Conservation (phyloP, 1,140 invertebrate genomes). For the Euura lappo region DNA sequence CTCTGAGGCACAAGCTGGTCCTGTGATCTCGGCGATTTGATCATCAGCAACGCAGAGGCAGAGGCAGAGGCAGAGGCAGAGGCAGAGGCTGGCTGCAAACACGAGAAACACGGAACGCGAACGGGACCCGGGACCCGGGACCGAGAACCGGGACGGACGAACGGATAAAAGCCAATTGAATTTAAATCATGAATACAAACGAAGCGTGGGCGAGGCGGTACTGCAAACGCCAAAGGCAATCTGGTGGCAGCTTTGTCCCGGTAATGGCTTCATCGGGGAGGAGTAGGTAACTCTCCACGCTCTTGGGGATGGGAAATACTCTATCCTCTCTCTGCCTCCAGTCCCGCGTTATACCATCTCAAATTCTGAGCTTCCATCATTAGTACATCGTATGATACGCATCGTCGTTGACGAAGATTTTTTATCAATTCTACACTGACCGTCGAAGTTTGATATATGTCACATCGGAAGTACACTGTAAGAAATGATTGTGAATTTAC, state of each 20-base stretch:
- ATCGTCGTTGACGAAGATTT: too few relatives aligned
- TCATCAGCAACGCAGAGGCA: slow-evolving; percentile 47
- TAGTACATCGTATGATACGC: background rate
- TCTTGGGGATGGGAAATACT: background rate
- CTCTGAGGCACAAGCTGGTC: slow-evolving; percentile 23
- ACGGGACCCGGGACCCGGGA: background rate
- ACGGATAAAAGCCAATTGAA: slow-evolving; percentile 61
- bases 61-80: slow-evolving; percentile 27
- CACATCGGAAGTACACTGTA: too few relatives aligned
- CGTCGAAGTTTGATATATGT: too few relatives aligned
- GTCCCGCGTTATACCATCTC: background rate
- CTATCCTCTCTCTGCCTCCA: background rate
- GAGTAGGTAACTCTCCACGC: background rate
- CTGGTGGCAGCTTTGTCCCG: slow-evolving; percentile 49
- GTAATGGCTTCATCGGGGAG: slow-evolving; percentile 52
- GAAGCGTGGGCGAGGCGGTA: slow-evolving; percentile 7
- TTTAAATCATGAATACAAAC: slow-evolving; percentile 61
- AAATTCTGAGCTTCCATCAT: background rate
- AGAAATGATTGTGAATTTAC: too few relatives aligned
- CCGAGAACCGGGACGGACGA: slow-evolving; percentile 36
- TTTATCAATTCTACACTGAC: too few relatives aligned
- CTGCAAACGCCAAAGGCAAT: slow-evolving; percentile 3
- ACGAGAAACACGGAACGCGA: background rate
- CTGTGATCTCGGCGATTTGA: slow-evolving; percentile 51
- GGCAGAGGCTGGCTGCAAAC: background rate